phyloP scores from a whole-genome alignment of 2,113 vertebrate genomes.

The Pedetes capensis region DNA sequence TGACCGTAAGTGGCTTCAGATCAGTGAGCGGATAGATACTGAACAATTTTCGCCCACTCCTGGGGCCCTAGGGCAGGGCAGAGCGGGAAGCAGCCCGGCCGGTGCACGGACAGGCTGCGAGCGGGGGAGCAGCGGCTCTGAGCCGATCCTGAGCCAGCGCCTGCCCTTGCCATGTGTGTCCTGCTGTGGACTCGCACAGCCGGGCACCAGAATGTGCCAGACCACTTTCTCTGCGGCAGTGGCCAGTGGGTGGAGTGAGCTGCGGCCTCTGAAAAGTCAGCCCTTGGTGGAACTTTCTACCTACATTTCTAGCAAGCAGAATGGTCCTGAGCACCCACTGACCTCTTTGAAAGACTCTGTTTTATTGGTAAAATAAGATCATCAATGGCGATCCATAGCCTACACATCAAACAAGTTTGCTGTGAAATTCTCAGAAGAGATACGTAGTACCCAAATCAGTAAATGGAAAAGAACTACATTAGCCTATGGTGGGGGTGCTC shows the following conservation, averaged over 20 bases:
- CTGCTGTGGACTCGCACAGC: accelerated
- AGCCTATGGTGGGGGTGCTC: accelerated
- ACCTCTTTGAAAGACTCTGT: neutral
- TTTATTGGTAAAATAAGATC: neutral
- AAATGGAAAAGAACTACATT: neutral
- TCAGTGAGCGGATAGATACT: neutral
- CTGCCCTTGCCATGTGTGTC: accelerated
- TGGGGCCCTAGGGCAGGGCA: accelerated
- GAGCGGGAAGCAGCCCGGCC: accelerated
- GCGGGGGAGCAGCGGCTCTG: accelerated
- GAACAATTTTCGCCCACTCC: accelerated
- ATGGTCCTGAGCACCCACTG: neutral
- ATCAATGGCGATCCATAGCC: neutral
- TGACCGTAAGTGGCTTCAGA: neutral
- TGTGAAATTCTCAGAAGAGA: neutral
- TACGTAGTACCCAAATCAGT: neutral
- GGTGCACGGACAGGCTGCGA: accelerated
- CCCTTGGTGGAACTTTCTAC: neutral
- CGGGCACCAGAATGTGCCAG: neutral
- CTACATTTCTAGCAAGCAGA: neutral
- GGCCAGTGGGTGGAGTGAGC: accelerated
- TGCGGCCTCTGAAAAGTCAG: neutral
- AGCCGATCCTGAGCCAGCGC: neutral
- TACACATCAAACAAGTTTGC: neutral
- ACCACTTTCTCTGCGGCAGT: neutral